Evolutionary conservation across 2,888 invertebrate species (phyloP).

Genomic region (Ophion ellenae): DNA sequence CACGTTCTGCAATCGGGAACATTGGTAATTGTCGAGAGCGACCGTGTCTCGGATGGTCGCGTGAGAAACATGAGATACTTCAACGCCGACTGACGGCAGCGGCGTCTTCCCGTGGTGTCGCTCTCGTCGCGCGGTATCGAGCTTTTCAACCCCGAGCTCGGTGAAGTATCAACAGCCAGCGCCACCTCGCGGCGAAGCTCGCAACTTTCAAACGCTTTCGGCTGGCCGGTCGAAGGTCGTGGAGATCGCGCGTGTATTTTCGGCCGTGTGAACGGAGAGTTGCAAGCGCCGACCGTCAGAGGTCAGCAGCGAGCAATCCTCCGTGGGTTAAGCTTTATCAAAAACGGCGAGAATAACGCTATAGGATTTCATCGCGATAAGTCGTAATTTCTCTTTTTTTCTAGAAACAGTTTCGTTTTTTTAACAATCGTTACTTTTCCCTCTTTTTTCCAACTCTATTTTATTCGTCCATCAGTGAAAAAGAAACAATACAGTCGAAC

Average conservation of each 20-base stretch:
- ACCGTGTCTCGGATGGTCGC: conserved; percentile 37
- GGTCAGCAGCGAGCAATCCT: conserved; percentile 70
- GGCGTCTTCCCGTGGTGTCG: conserved; percentile 69
- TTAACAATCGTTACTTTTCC: neutral
- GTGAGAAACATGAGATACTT: conserved; percentile 35
- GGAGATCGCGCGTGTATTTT: conserved; percentile 55
- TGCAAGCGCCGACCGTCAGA: conserved; percentile 69
- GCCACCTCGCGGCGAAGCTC: conserved; percentile 76
- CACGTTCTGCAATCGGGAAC: conserved; percentile 70
- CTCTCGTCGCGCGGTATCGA: conserved; percentile 68
- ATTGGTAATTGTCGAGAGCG: conserved; percentile 76
- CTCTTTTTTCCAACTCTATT: no score
- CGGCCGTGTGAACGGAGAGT: conserved; percentile 71
- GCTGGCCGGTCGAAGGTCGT: conserved; percentile 46
- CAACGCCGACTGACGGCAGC: conserved; percentile 74
- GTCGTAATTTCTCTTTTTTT: neutral
- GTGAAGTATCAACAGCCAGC: conserved; percentile 60
- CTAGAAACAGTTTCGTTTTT: neutral
- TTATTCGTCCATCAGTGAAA: no score
- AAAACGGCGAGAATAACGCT: conserved; percentile 5
- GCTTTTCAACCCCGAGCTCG: conserved; percentile 59
- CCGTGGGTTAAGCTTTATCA: conserved; percentile 20
- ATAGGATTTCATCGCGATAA: conserved; percentile 11
- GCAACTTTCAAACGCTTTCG: conserved; percentile 61
- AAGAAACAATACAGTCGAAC: no score